Percentiles rank a stretch among this genome's conserved stretches.
Conservation (phyloP, 2,113 vertebrate genomes). For the Laticauda laticaudata region DNA sequence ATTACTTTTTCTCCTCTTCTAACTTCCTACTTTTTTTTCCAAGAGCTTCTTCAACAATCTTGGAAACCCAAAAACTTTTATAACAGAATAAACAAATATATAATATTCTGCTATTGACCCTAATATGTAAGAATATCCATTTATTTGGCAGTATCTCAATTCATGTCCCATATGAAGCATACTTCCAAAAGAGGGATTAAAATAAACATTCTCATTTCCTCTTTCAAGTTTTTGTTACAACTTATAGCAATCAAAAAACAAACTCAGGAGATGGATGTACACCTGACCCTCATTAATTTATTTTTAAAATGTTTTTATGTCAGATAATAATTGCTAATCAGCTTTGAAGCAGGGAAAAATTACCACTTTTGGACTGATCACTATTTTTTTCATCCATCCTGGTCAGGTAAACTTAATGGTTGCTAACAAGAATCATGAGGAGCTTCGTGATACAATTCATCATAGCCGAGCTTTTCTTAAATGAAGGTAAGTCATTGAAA, state of each 20-base stretch:
- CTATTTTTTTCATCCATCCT: neutral
- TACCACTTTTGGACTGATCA: neutral
- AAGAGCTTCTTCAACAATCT: neutral
- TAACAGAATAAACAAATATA: neutral
- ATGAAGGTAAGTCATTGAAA: neutral
- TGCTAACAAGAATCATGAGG: neutral
- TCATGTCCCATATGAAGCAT: neutral
- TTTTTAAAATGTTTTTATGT: neutral
- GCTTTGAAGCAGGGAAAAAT: neutral
- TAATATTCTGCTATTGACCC: neutral
- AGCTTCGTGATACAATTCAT: neutral
- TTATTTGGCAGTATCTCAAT: neutral
- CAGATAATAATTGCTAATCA: neutral
- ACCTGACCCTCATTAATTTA: neutral
- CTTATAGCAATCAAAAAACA: neutral
- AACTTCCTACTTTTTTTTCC: neutral
- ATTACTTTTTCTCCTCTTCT: neutral
- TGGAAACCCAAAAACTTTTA: neutral
- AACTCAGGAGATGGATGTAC: neutral
- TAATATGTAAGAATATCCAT: neutral
- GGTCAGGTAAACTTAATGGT: neutral
- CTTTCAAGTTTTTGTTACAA: neutral
- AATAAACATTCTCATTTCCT: neutral
- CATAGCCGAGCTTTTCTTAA: neutral
- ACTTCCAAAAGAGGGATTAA: neutral